These are phyloP conservation scores for Triplophysa yarkandensis DNA, from an alignment of 2,797 vertebrate species.

Conservation along the genomic window DNA sequence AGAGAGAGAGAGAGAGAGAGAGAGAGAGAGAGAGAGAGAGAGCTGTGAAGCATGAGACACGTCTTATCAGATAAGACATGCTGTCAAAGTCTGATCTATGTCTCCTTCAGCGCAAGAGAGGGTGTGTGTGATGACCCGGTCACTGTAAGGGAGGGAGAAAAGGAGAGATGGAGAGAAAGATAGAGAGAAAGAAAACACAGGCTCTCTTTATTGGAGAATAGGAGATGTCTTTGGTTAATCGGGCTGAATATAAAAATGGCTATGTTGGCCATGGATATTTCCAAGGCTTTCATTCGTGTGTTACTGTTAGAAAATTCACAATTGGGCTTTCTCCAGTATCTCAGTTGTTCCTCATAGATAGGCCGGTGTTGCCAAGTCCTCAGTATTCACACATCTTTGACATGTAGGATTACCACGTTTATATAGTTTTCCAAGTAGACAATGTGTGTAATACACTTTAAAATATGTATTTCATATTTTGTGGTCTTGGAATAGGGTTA, in stretches of 20 bases:
- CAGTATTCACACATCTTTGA: no score
- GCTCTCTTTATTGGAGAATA: slow-evolving; percentile 23
- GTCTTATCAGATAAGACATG: slow-evolving; percentile 64
- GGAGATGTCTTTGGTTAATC: slow-evolving; percentile 34
- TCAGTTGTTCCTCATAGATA: background rate
- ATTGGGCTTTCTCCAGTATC: background rate
- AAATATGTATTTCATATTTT: no score
- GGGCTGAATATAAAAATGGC: slow-evolving; percentile 31
- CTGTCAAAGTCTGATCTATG: slow-evolving; percentile 57
- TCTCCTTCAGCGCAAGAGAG: slow-evolving; percentile 52
- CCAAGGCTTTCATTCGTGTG: background rate
- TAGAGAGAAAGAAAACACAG: slow-evolving; percentile 1
- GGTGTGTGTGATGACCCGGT: slow-evolving; percentile 33
- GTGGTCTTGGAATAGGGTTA: no score
- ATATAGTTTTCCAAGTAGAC: no score
- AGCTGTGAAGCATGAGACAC: slow-evolving; percentile 44
- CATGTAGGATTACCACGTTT: no score
- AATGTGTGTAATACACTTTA: no score
- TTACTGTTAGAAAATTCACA: background rate
- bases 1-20: background rate
- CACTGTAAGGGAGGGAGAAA: slow-evolving; percentile 25
- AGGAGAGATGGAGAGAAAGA: slow-evolving; percentile 19
- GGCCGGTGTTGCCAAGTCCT: no score
- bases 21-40: background rate
- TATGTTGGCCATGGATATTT: background rate